Evolutionary conservation across 2,888 invertebrate genomes (phyloP), one percentile per base, ranked within the genome.

Genomic region (Automeris io): DNA sequence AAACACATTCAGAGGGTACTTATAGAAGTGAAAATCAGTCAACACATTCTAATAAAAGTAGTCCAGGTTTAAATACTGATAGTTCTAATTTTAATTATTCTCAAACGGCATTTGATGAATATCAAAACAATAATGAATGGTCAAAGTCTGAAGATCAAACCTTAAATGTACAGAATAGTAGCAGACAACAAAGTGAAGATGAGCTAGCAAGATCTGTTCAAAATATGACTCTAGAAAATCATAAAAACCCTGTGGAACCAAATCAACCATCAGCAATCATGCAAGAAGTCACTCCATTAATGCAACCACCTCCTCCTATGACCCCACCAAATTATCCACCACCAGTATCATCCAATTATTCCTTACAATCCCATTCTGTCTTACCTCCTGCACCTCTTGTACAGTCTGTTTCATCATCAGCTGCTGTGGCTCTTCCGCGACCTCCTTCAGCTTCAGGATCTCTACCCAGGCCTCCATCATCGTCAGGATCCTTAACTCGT

Each of bases 1-100:
- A 88, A 24, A 90, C 89, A 34, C 89, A 89, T 7, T 89, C 90
- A 6, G 90, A 90, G 57, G 89, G 89, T 39, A 89, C 90, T 32
- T 89, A 89, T 47, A 70, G 83, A 59, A 90, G 90, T 74, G 88
- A 88, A 50, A 88, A 88, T 58, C 87, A 88, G 43, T 90, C 90
- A 2, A 77, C 89, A 46, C 83, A 86, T 56, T 88, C 86, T 8
- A 80, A 68, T 50, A 86, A 86, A 51, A 75, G 76, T 44, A 85
- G 85, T 52, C 86, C 87, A 8, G 78, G 79, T 1, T 61, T 77
- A 18, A 72, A 72, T 42, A 73, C 69, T 18, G 87, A 87, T 36
- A 71, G 72, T 43, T 72, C 64, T 48, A 80, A 70, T 50, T 89
- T 67, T 50, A 88, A 72, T 54, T 87, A 62, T 50, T 70, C 65